Evolutionary conservation across 35 echinoderm and acorn worm genomes (phyloP).

Genomic region (Apostichopus parvimensis): DNA sequence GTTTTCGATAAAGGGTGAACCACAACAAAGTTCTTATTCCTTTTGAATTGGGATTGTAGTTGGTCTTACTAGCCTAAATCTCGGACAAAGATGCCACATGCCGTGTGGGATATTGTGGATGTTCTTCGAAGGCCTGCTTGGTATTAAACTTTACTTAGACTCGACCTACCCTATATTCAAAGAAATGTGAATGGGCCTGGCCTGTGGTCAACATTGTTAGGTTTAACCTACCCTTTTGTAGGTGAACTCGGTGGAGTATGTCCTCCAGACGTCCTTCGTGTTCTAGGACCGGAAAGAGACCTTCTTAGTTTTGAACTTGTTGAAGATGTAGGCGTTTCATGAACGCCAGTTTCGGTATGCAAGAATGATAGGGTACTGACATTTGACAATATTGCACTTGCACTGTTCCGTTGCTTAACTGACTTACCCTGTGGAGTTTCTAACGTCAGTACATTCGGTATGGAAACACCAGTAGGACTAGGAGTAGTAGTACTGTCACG

Average conservation of each 20-base stretch:
- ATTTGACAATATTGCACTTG: neutral
- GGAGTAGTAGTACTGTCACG: neutral
- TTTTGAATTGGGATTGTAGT: too few relatives aligned
- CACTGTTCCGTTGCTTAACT: neutral
- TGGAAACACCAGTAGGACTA: too few relatives aligned
- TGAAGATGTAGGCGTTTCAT: neutral
- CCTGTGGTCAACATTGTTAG: too few relatives aligned
- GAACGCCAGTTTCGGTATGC: neutral
- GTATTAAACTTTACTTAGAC: too few relatives aligned
- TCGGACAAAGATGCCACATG: too few relatives aligned
- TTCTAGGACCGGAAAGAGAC: neutral
- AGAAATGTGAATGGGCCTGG: too few relatives aligned
- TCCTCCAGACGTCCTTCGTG: slow-evolving; percentile 23
- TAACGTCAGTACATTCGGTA: neutral
- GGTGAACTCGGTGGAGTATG: slow-evolving; percentile 37
- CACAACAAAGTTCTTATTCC: too few relatives aligned
- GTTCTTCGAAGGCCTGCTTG: too few relatives aligned
- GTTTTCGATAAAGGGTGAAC: too few relatives aligned
- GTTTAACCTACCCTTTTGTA: slow-evolving; percentile 9
- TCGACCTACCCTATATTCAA: too few relatives aligned
- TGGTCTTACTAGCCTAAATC: too few relatives aligned
- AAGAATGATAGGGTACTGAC: neutral
- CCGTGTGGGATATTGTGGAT: too few relatives aligned
- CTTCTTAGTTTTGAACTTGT: slow-evolving; percentile 8
- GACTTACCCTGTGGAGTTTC: neutral